Evolutionary conservation across 2,888 invertebrate species (phyloP), one percentile per base, ranked within the genome.

Genomic region (Cheilosia urbana): DNA sequence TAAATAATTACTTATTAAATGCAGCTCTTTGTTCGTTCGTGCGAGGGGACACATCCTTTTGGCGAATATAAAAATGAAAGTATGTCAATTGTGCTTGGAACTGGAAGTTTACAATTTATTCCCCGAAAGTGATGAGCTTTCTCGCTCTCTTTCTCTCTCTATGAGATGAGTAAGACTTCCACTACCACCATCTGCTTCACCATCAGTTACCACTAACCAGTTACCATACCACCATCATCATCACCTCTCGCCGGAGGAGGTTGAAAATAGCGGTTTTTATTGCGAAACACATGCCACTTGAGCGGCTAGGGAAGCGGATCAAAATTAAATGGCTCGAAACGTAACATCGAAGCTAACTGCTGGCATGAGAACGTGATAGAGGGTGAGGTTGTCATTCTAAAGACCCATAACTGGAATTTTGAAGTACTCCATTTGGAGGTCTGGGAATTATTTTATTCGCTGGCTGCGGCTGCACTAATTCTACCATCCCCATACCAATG

Each of bases 61-160:
- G 17, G 47, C n/a, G 47, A 47, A 47, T 47, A 47, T 47, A 17
- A 47, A 51, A 17, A 37, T 30, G 37, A 42, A 68, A 68, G 57
- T 73, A 63, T 79, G 73, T 69, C 79, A 79, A 75, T 75, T 69
- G 27, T 27, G 73, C 72, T 83, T 68, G 47, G 57, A 66, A 83
- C n/a, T n/a, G 83, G 75, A 65, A 40, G 58, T 79, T 69, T 57
- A 51, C 63, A 69, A 84, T 79, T 69, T 79, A 84, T 73, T 62
- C 57, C 49, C 27, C 13, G 11, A 5, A 42, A 45, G 45, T 40
- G 40, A 34, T 49, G 42, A 11, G 21, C 15, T 17, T n/a, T 9
- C 27, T 21, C 24, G 24, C 4, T 27, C 2, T 4, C 9, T 9
- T 2, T 30, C 9, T 30, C 9, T 30, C 30, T 9, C 30, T 9